These are phyloP conservation scores for Sapayoa aenigma DNA, from an alignment of 2,113 vertebrate species.

Conservation along the genomic window DNA sequence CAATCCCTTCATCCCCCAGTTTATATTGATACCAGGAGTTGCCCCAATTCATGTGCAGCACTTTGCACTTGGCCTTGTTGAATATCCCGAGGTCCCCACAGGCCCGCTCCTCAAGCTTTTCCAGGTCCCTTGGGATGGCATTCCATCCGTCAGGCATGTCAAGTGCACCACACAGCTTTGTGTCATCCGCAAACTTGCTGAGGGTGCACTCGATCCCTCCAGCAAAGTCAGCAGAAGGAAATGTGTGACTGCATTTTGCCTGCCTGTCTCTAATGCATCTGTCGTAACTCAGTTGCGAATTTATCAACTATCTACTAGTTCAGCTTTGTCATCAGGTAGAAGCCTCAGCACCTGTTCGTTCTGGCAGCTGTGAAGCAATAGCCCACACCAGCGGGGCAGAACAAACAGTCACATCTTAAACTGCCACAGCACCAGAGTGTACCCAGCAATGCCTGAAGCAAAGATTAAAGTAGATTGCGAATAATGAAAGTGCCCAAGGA, in stretches of 20 bases:
- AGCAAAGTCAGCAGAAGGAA: not conserved
- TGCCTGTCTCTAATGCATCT: not conserved
- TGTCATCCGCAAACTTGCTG: not conserved
- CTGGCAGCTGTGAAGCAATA: not conserved
- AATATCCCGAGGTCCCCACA: not conserved
- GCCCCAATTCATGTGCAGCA: not conserved
- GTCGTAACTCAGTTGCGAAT: not conserved
- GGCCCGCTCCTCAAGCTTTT: not conserved
- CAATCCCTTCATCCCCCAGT: not conserved
- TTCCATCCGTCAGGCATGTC: not conserved
- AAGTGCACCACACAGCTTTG: not conserved
- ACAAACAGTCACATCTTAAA: not conserved
- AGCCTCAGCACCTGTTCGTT: not conserved
- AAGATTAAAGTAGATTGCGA: rapidly evolving
- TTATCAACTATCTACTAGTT: not conserved
- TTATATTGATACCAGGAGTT: not conserved
- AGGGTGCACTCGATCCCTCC: not conserved
- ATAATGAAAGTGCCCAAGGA: not conserved
- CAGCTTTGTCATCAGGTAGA: not conserved
- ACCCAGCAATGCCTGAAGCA: not conserved
- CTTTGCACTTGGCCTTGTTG: not conserved
- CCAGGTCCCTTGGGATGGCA: not conserved
- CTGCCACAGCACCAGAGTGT: not conserved
- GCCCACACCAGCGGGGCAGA: not conserved
- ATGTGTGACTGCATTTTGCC: not conserved